These are phyloP conservation scores for Linnaemya tessellans DNA, from an alignment of 2,888 invertebrate species.

Conservation along the genomic window DNA sequence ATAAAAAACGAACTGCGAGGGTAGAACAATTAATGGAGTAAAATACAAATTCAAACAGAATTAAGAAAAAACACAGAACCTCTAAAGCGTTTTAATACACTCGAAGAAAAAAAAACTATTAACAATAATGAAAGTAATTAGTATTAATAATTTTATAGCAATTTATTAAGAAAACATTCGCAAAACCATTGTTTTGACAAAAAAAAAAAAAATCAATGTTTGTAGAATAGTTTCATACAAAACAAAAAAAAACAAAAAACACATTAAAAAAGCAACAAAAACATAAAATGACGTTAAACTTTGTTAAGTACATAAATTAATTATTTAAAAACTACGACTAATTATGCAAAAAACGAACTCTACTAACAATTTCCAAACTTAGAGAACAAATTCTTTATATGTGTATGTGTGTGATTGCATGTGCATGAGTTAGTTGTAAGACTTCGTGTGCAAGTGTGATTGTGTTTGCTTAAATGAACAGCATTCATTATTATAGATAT, in stretches of 20 bases:
- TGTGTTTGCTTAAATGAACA: not conserved
- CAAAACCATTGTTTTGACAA: slow-evolving; percentile 50
- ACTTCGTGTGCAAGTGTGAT: not conserved
- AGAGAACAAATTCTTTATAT: slow-evolving; percentile 47
- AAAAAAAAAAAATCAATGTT: slow-evolving; percentile 48
- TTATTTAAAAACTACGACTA: not conserved
- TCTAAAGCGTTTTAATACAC: slow-evolving; percentile 26
- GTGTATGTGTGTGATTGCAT: slow-evolving; percentile 42
- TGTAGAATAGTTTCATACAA: slow-evolving; percentile 36
- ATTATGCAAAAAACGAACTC: not conserved
- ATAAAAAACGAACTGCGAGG: not conserved
- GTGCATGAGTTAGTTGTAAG: not conserved
- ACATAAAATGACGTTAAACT: slow-evolving; percentile 1
- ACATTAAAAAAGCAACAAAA: slow-evolving; percentile 12
- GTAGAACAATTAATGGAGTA: not conserved
- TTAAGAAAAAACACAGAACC: slow-evolving; percentile 43
- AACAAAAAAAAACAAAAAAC: not conserved
- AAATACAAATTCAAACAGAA: slow-evolving; percentile 13
- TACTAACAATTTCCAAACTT: not conserved
- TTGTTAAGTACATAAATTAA: slow-evolving; percentile 11
- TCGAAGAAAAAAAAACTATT: not conserved
- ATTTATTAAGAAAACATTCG: slow-evolving; percentile 28
- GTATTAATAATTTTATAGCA: slow-evolving; percentile 53
- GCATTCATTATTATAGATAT: not conserved
- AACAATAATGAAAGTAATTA: slow-evolving; percentile 36